Conservation (phyloP, 2,113 vertebrate genomes). For the Pogonocichla stellata region DNA sequence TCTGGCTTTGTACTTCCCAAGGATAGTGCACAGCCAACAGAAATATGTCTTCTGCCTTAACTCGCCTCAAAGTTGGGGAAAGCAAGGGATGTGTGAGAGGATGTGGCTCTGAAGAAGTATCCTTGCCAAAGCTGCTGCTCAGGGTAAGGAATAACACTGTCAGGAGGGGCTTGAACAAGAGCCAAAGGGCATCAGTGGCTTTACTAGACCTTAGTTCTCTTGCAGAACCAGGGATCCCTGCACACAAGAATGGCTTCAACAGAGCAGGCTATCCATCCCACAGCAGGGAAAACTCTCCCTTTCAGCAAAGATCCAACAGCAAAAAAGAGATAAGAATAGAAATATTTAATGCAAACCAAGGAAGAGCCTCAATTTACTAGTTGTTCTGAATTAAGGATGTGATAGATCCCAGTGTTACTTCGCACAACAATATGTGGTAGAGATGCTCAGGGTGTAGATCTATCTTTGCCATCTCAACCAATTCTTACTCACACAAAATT, state of each 20-base stretch:
- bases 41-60: neutral
- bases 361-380: neutral
- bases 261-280: neutral
- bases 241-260: neutral
- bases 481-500: conserved; percentile 4
- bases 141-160: neutral
- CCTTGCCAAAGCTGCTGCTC: neutral
- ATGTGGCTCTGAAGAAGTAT: neutral
- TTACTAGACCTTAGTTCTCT: neutral
- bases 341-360: neutral
- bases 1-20: neutral
- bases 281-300: neutral
- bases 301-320: neutral
- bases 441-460: neutral
- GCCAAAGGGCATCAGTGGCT: neutral
- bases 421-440: neutral
- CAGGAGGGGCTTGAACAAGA: neutral
- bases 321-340: neutral
- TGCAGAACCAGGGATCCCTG: neutral
- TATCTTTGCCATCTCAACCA: neutral
- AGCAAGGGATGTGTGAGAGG: neutral
- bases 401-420: neutral
- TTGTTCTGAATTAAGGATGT: neutral
- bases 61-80: neutral
- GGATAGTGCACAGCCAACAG: neutral